Evolutionary conservation across 1,140 invertebrate genomes (phyloP).

Genomic region (Apis laboriosa): DNA sequence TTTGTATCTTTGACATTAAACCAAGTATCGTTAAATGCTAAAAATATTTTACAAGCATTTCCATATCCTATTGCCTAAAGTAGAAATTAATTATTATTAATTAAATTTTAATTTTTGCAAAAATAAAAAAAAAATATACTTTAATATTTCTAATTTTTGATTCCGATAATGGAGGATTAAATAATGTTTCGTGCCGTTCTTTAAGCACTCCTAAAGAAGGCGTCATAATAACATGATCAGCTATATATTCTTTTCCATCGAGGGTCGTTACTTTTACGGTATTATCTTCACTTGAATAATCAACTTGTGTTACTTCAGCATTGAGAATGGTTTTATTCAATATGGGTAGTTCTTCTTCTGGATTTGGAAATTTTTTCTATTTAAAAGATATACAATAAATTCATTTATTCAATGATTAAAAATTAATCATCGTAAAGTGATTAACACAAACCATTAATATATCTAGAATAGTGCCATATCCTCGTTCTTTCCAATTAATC

Average conservation of each 20-base stretch:
- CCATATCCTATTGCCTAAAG: constrained; percentile 82
- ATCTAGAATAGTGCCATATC: constrained; percentile 82
- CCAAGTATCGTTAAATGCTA: constrained; percentile 85
- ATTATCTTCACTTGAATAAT: constrained; percentile 64
- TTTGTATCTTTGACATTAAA: constrained; percentile 77
- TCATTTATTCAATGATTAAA: neutral
- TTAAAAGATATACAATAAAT: constrained; percentile 5
- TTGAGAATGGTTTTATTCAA: constrained; percentile 71
- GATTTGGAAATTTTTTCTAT: constrained; percentile 72
- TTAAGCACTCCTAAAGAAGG: constrained; percentile 80
- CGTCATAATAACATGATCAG: constrained; percentile 78
- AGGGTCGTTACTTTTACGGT: constrained; percentile 66
- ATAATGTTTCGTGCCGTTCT: constrained; percentile 70
- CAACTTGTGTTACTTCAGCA: constrained; percentile 69
- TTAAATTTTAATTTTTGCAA: neutral
- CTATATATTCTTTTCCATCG: constrained; percentile 69
- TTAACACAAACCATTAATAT: constrained; percentile 80
- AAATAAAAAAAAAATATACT: constrained; percentile 46
- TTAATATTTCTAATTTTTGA: constrained; percentile 72
- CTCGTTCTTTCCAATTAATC: constrained; percentile 83
- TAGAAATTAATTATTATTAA: neutral
- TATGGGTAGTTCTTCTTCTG: constrained; percentile 64
- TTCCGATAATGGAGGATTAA: constrained; percentile 73
- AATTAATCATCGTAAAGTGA: neutral
- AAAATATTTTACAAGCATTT: constrained; percentile 86